phyloP scores from a whole-genome alignment of 30 jellyfish, hydroid and myxozoan species.

The Nemopilema nomurai region DNA sequence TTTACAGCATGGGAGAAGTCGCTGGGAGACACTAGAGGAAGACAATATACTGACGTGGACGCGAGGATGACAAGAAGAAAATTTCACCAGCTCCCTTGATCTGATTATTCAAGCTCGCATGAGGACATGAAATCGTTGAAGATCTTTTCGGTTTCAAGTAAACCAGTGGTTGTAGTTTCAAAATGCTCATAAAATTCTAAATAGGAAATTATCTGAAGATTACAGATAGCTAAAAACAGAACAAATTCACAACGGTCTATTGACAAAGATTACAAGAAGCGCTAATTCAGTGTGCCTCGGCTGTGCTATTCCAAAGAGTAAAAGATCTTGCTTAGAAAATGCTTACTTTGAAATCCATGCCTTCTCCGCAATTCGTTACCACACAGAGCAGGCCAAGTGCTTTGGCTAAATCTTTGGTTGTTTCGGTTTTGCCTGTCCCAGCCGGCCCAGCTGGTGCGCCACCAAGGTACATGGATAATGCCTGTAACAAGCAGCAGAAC shows the following conservation, averaged over 20 bases:
- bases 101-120: too few relatives aligned
- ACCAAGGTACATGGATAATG: constrained; percentile 97
- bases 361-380: constrained; percentile 99
- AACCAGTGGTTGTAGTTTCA: too few relatives aligned
- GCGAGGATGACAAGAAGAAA: too few relatives aligned
- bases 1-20: too few relatives aligned
- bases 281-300: neutral
- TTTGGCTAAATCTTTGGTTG: constrained; percentile 95
- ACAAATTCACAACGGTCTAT: neutral
- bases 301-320: too few relatives aligned
- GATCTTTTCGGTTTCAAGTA: too few relatives aligned
- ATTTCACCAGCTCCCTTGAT: too few relatives aligned
- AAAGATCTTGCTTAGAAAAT: neutral
- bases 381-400: constrained; percentile 97
- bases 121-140: too few relatives aligned
- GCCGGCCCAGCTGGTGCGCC: constrained; percentile 99
- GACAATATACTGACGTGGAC: too few relatives aligned
- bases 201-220: neutral
- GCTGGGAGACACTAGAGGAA: too few relatives aligned
- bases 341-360: constrained; percentile 97
- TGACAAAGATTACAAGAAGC: neutral
- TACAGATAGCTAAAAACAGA: neutral
- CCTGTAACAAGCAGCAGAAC: constrained; percentile 37
- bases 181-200: too few relatives aligned
- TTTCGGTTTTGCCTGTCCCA: constrained; percentile 97